Percentiles rank a stretch among this genome's conserved stretches.
These are phyloP conservation scores for Atractosteus spatula DNA, from an alignment of 2,113 vertebrate genomes.

Conservation along the genomic window DNA sequence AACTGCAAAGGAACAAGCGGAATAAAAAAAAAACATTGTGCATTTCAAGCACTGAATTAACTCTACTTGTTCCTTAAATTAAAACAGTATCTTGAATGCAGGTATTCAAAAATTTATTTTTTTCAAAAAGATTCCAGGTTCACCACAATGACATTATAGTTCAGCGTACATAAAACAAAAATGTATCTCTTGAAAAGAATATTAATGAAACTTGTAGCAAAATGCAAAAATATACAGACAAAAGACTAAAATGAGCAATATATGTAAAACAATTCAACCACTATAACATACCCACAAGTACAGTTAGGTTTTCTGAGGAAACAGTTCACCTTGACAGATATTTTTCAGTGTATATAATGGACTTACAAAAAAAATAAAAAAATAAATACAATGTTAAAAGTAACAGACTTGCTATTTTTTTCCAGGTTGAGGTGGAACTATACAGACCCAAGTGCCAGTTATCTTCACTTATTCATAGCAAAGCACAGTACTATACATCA, in stretches of 20 bases:
- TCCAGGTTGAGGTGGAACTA: not conserved
- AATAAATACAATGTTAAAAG: not conserved
- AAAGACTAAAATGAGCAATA: not conserved
- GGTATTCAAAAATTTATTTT: not conserved
- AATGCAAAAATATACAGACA: constrained; percentile 1
- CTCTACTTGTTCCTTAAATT: too few species aligned
- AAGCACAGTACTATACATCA: too few species aligned
- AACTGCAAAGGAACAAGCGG: too few species aligned
- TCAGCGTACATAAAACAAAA: constrained; percentile 3
- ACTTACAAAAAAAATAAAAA: not conserved
- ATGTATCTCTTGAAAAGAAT: not conserved
- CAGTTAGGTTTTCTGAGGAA: not conserved
- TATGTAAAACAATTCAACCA: not conserved
- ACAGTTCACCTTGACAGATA: not conserved
- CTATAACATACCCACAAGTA: not conserved
- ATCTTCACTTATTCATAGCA: not conserved
- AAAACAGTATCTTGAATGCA: not conserved
- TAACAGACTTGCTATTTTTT: not conserved
- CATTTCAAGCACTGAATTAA: too few species aligned
- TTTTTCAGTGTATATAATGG: not conserved
- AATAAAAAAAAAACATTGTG: too few species aligned
- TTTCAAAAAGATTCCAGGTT: constrained; percentile 1
- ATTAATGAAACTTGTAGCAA: not conserved
- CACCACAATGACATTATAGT: constrained; percentile 4
- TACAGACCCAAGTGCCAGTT: not conserved